Percentiles rank a stretch among this genome's conserved stretches.
phyloP scores from a whole-genome alignment of 2,797 vertebrate species.

The Coracias cyanogaster region DNA sequence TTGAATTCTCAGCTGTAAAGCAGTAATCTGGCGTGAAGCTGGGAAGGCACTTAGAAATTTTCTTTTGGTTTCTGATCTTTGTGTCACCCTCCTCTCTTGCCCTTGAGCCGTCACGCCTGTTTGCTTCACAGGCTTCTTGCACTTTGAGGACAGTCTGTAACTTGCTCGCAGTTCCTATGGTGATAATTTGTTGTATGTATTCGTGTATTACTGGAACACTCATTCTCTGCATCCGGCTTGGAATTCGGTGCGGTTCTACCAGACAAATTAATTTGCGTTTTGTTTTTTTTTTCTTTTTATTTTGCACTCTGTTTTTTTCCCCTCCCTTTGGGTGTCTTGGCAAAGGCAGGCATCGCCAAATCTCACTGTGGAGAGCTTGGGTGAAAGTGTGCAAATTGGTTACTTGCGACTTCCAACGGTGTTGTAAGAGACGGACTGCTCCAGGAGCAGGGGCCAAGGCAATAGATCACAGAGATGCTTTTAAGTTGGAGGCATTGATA shows the following conservation, averaged over 20 bases:
- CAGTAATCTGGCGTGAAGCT: background rate
- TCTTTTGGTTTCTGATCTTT: background rate
- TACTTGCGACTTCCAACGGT: background rate
- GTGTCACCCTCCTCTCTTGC: background rate
- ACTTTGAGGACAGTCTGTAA: background rate
- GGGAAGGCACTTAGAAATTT: background rate
- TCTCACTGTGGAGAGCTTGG: background rate
- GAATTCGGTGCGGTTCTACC: background rate
- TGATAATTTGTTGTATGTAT: background rate
- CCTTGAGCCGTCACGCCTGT: fast-evolving
- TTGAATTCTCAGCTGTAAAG: background rate
- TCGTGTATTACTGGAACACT: background rate
- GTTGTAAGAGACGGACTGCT: background rate
- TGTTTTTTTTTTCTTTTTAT: background rate
- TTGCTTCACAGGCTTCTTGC: background rate
- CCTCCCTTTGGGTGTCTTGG: background rate
- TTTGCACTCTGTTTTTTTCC: background rate
- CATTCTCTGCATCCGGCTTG: background rate
- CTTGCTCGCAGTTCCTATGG: background rate
- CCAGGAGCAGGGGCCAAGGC: background rate
- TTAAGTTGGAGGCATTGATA: background rate
- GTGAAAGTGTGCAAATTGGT: background rate
- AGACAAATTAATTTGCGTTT: background rate
- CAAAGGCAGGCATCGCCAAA: background rate
- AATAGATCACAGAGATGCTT: slow-evolving; percentile 2